These are phyloP conservation scores for Volucella inanis DNA, from an alignment of 2,888 invertebrate genomes.

Conservation along the genomic window DNA sequence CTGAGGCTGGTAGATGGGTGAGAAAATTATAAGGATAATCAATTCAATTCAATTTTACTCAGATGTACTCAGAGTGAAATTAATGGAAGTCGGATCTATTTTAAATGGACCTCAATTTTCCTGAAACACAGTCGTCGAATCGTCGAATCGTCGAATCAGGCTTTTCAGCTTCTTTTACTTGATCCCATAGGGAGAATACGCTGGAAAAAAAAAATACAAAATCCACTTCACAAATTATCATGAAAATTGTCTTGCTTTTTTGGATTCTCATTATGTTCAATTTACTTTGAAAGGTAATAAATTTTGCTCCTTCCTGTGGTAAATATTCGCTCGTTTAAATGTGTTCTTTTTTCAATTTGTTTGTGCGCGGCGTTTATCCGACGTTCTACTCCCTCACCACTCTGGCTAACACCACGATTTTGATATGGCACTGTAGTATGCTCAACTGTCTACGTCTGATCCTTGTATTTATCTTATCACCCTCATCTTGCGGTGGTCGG, in stretches of 20 bases:
- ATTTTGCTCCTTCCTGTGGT: conserved; percentile 66
- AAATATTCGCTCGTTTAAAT: conserved; percentile 49
- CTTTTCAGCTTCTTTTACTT: neutral
- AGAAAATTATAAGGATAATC: conserved; percentile 57
- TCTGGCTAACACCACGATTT: conserved; percentile 2
- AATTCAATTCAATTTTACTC: conserved; percentile 70
- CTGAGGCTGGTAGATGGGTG: neutral
- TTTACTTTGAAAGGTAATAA: conserved; percentile 75
- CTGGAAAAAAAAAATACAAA: neutral
- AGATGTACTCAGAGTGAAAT: conserved; percentile 58
- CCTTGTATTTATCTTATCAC: conserved; percentile 62
- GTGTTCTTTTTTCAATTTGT: conserved; percentile 60
- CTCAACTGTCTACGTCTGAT: conserved; percentile 44
- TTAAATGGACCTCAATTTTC: conserved; percentile 69
- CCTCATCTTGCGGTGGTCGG: conserved; percentile 63
- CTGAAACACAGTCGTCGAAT: conserved; percentile 47
- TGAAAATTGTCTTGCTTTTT: conserved; percentile 69
- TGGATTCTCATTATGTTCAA: conserved; percentile 72
- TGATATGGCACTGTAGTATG: conserved; percentile 28
- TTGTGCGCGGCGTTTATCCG: conserved; percentile 28
- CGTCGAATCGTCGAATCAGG: conserved; percentile 1
- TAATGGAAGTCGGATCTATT: conserved; percentile 64
- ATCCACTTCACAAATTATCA: conserved; percentile 74
- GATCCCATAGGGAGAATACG: conserved; percentile 4
- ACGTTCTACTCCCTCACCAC: neutral